Evolutionary conservation across 2,797 vertebrate genomes (phyloP).

Genomic region (Amniataba percoides): DNA sequence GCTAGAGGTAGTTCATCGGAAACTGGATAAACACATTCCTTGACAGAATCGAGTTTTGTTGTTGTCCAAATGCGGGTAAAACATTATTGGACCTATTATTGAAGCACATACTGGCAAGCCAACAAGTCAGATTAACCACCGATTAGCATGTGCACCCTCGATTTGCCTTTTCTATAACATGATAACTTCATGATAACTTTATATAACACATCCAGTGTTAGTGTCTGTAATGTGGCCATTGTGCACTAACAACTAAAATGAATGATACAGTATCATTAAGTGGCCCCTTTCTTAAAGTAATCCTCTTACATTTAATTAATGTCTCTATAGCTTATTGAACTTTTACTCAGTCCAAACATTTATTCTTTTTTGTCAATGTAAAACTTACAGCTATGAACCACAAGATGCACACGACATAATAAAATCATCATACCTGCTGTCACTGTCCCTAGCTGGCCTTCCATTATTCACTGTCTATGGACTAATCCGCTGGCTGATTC

Average conservation of each 20-base stretch:
- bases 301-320: slow-evolving; percentile 15
- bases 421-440: slow-evolving; percentile 31
- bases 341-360: background rate
- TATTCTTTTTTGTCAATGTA: background rate
- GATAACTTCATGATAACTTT: too few species aligned
- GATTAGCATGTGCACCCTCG: background rate
- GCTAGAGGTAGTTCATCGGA: background rate
- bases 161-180: too few species aligned
- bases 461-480: slow-evolving; percentile 45
- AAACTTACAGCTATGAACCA: slow-evolving; percentile 24
- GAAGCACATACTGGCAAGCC: background rate
- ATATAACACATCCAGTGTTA: background rate
- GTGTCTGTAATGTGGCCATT: background rate
- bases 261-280: background rate
- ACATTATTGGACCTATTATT: background rate
- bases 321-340: background rate
- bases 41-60: slow-evolving; percentile 4
- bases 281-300: slow-evolving; percentile 21
- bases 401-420: slow-evolving; percentile 3
- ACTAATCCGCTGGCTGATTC: slow-evolving; percentile 52
- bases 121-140: background rate
- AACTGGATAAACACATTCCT: background rate
- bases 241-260: background rate
- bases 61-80: background rate
- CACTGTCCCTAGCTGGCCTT: slow-evolving; percentile 15